Percentiles rank a stretch among this genome's conserved stretches.
These are phyloP conservation scores for Melospiza melodia DNA, from an alignment of 2,113 vertebrate genomes.

Conservation along the genomic window DNA sequence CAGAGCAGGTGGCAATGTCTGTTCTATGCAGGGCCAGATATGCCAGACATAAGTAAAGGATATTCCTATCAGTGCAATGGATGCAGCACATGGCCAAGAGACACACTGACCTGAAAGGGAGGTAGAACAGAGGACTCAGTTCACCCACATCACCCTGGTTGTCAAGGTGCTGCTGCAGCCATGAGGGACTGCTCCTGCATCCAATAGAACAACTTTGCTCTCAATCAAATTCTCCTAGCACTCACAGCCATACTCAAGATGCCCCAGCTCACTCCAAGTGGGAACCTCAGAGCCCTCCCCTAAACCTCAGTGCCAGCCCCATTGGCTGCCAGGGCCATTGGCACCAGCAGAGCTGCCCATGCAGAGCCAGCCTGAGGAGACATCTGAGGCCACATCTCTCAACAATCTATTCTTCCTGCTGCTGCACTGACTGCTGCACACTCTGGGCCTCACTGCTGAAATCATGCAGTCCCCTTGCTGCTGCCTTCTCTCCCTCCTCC, in stretches of 20 bases:
- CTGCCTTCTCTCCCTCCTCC: background rate
- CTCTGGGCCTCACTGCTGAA: background rate
- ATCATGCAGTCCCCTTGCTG: background rate
- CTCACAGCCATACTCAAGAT: background rate
- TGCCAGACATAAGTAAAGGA: background rate
- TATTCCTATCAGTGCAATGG: background rate
- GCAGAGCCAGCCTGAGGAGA: background rate
- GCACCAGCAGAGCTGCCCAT: background rate
- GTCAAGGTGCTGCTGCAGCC: background rate
- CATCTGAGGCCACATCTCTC: background rate
- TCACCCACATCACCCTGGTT: background rate
- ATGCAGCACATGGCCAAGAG: background rate
- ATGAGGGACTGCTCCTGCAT: background rate
- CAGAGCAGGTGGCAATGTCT: background rate
- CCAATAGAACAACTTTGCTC: background rate
- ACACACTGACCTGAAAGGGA: background rate
- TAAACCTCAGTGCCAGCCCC: conserved; percentile 4
- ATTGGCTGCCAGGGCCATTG: background rate
- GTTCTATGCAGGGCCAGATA: background rate
- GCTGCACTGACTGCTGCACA: background rate
- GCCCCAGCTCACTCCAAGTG: background rate
- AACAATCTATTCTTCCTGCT: background rate
- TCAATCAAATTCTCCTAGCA: background rate
- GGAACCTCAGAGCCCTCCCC: background rate
- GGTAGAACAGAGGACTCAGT: background rate